phyloP scores from a whole-genome alignment of 2,888 invertebrate genomes.

The Plebejus anna region DNA sequence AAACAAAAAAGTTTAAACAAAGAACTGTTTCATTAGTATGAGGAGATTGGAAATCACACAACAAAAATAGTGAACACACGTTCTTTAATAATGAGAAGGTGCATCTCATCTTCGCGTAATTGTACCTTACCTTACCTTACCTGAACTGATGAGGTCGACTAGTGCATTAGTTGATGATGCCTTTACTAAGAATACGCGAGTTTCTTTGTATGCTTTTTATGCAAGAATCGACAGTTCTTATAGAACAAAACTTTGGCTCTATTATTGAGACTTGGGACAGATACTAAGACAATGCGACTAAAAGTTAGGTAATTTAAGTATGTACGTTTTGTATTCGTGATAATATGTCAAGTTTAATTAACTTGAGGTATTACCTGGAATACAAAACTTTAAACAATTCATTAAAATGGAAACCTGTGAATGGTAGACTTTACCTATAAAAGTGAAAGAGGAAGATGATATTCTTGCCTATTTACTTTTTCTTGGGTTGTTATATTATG shows the following conservation, averaged over 20 bases:
- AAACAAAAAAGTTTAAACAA: conserved; percentile 25
- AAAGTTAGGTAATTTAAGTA: background rate
- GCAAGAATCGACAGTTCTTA: background rate
- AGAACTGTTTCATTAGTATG: conserved; percentile 31
- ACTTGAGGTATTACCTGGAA: no score
- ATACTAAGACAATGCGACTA: background rate
- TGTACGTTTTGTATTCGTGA: background rate
- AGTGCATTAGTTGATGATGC: conserved; percentile 75
- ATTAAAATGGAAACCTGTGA: no score
- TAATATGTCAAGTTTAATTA: no score
- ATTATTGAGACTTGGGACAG: background rate
- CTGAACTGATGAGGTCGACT: conserved; percentile 58
- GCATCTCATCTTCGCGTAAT: conserved; percentile 64
- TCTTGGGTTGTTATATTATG: no score
- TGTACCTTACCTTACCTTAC: conserved; percentile 35
- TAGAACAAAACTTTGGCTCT: background rate
- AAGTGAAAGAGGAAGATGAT: no score
- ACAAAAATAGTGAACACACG: conserved; percentile 41
- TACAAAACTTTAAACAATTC: no score
- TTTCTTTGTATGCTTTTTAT: conserved; percentile 15
- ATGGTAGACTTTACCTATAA: no score
- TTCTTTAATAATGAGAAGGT: conserved; percentile 56
- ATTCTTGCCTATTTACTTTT: no score
- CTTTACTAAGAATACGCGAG: conserved; percentile 39
- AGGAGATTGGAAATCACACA: conserved; percentile 44